These are phyloP conservation scores for Decapterus maruadsi DNA, from an alignment of 2,797 vertebrate species.

Conservation along the genomic window DNA sequence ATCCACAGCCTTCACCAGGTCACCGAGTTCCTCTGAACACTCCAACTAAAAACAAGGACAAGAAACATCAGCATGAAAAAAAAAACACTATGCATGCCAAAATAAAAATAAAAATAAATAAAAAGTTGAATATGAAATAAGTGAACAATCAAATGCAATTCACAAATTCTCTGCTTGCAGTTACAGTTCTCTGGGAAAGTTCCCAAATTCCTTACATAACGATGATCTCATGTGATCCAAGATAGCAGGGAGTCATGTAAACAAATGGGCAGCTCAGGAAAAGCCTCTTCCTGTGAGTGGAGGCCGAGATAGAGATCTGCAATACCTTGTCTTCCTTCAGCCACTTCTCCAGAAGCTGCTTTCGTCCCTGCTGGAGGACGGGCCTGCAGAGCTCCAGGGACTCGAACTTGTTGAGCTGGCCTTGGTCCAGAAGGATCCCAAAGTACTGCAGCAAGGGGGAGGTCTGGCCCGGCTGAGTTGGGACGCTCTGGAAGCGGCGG, in stretches of 20 bases:
- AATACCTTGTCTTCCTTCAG: slow-evolving; percentile 98
- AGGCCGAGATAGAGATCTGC: slow-evolving; percentile 38
- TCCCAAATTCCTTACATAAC: slow-evolving; percentile 56
- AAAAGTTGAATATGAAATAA: slow-evolving; percentile 2
- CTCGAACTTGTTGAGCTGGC: slow-evolving; percentile 99
- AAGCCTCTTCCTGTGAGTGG: slow-evolving; percentile 54
- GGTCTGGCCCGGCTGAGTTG: slow-evolving; percentile 97
- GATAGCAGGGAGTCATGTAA: slow-evolving; percentile 59
- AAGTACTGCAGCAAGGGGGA: slow-evolving; percentile 98
- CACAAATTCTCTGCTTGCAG: not conserved
- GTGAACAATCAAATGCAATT: not conserved
- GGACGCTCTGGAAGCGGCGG: slow-evolving; percentile 97
- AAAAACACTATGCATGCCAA: not conserved
- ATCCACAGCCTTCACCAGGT: slow-evolving; percentile 98
- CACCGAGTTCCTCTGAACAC: slow-evolving; percentile 97
- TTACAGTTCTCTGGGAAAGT: slow-evolving; percentile 12
- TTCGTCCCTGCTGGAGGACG: slow-evolving; percentile 97
- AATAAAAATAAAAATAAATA: too few species aligned
- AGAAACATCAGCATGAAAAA: not conserved
- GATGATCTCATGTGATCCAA: slow-evolving; percentile 57
- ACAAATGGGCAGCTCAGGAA: slow-evolving; percentile 67
- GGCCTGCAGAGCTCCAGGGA: slow-evolving; percentile 98
- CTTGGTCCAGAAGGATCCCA: slow-evolving; percentile 98
- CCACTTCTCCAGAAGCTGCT: slow-evolving; percentile 99
- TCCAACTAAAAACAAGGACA: slow-evolving; percentile 88